A percentile compares a stretch with the other conserved stretches of the same genome.
Conservation (phyloP, 2,888 invertebrate species). For the Lepidonotus clava region DNA sequence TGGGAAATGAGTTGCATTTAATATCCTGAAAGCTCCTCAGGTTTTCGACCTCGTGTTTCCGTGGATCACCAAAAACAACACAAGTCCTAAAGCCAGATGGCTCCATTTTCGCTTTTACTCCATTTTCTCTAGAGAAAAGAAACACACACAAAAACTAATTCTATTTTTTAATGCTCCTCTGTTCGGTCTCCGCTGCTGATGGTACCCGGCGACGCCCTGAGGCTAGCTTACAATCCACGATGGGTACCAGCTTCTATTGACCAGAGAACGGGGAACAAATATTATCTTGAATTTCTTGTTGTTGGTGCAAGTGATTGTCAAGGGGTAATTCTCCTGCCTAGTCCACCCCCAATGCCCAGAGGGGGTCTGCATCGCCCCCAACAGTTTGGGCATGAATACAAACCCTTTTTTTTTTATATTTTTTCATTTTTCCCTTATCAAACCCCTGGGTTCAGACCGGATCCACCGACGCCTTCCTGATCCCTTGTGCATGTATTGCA, state of each 20-base stretch:
- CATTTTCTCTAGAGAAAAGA: too few relatives aligned
- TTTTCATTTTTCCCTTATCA: too few relatives aligned
- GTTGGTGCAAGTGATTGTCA: background rate
- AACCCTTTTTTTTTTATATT: too few relatives aligned
- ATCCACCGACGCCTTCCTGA: too few relatives aligned
- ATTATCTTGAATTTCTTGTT: constrained; percentile 34
- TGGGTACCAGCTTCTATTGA: background rate
- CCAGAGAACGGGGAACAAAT: background rate
- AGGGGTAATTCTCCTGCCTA: background rate
- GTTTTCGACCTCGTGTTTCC: background rate
- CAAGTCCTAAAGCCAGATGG: too few relatives aligned
- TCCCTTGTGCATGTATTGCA: too few relatives aligned
- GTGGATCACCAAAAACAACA: background rate
- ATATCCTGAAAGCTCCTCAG: background rate
- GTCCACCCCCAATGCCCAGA: background rate
- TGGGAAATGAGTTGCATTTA: constrained; percentile 11
- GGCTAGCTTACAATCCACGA: background rate
- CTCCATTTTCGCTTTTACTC: background rate
- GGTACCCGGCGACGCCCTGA: background rate
- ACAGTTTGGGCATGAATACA: too few relatives aligned
- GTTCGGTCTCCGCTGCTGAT: background rate
- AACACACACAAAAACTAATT: too few relatives aligned
- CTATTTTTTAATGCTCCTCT: too few relatives aligned
- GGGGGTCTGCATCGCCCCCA: too few relatives aligned
- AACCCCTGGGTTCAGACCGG: too few relatives aligned